Evolutionary conservation across 2,113 vertebrate genomes (phyloP), one percentile per base, ranked within the genome.

Genomic region (Choloepus hoffmanni): DNA sequence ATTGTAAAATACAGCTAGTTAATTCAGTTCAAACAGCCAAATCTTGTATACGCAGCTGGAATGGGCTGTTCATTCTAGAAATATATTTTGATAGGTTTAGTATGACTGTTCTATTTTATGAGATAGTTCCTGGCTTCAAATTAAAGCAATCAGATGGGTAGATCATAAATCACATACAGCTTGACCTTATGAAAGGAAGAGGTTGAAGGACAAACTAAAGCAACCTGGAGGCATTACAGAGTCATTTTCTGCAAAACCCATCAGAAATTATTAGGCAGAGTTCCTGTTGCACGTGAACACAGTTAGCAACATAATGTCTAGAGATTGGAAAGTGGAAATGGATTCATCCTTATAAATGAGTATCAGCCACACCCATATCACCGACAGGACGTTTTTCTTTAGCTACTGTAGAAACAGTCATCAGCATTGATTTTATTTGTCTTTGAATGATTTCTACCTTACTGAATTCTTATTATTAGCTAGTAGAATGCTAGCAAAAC

Each of bases 371-470:
- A 11, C 48, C 14, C 55, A 95, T 85, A 82, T 85, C 74, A 67
- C 15, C 40, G 94, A 76, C 36, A 63, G 55, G 9, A 85, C 7
- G 81, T 58, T 95, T 97, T 89, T 78, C 72, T 94, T 94, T 83
- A 76, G n/a, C 8, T 90, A 14, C 82, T 24, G n/a, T 92, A 87
- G 82, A 36, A 94, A 62, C 3, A 68, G 77, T 85, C 53, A 60
- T 89, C 14, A 82, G 26, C 77, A 90, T 74, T 91, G 58, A 95
- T 90, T 96, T 95, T 92, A 50, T 93, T 95, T 92, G 92, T 90
- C 91, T 97, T 94, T 53, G 85, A 74, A 85, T 90, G 60, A 78
- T 76, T 95, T 94, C 21, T 81, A 77, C 2, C 16, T 94, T 76
- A 55, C 60, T 70, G 67, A 86, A 90, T 90, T 92, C 14, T 76